Evolutionary conservation across 53 echinoderm and acorn worm genomes (phyloP).

Genomic region (Paracentrotus lividus): DNA sequence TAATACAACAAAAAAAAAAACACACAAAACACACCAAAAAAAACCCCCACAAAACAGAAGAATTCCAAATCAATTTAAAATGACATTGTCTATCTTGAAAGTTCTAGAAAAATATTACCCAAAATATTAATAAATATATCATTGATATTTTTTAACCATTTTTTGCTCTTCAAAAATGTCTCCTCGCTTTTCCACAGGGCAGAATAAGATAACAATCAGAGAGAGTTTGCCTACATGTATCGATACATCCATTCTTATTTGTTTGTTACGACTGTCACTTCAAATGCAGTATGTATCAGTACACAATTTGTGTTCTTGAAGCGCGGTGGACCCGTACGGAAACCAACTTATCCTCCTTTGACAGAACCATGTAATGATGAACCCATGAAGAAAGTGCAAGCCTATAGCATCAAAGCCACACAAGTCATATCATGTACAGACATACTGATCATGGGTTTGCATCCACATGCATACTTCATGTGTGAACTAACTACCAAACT

Average conservation of each 20-base stretch:
- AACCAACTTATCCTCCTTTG: neutral
- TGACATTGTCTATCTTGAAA: no score
- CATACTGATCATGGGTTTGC: neutral
- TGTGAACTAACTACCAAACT: neutral
- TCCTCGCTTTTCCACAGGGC: neutral
- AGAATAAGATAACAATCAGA: neutral
- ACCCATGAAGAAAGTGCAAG: conserved; percentile 18
- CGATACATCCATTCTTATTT: neutral
- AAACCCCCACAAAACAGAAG: no score
- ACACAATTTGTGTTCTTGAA: neutral
- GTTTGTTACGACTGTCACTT: neutral
- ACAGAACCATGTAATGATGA: neutral
- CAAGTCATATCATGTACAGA: neutral
- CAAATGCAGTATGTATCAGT: neutral
- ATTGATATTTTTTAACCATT: no score
- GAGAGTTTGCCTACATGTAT: neutral
- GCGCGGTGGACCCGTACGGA: neutral
- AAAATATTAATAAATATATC: no score
- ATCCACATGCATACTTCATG: neutral
- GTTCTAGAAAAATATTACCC: no score
- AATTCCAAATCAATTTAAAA: no score
- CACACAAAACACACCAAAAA: no score
- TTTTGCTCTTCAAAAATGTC: neutral
- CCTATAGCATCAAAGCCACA: neutral
- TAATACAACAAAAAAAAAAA: no score